Evolutionary conservation across 2,797 vertebrate species (phyloP).

Genomic region (Lacerta agilis): DNA sequence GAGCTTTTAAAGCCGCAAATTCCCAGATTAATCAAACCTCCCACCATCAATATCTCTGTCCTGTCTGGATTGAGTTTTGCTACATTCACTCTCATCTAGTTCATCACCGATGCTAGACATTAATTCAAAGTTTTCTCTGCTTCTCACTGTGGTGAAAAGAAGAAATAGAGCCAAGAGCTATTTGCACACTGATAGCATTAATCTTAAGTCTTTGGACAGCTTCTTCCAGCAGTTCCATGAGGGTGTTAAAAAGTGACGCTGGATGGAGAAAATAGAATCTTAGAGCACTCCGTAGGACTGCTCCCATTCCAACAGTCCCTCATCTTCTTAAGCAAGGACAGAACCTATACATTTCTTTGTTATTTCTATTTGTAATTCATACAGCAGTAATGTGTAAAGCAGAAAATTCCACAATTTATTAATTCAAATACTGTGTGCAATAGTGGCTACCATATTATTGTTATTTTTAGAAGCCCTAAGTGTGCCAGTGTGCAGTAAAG

Average conservation of each 20-base stretch:
- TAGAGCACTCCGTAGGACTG: no score
- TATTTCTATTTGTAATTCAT: conserved; percentile 40
- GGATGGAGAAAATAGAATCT: no score
- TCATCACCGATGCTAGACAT: no score
- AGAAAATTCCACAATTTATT: conserved; percentile 36
- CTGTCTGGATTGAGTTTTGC: no score
- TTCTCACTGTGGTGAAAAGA: no score
- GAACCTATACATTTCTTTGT: neutral
- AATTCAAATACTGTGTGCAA: conserved; percentile 5
- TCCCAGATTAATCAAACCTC: neutral
- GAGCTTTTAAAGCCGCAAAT: neutral
- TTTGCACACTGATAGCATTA: no score
- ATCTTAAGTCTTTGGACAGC: neutral
- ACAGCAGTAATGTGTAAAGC: conserved; percentile 42
- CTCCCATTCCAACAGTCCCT: no score
- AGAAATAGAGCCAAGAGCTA: no score
- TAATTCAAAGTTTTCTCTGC: no score
- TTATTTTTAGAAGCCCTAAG: neutral
- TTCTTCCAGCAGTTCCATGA: neutral
- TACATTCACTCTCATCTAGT: no score
- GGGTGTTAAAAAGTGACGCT: no score
- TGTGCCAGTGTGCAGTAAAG: neutral
- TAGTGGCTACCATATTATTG: neutral
- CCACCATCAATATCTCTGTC: neutral
- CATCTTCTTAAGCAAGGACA: no score